These are phyloP conservation scores for Phenganax subtilis DNA, from an alignment of 92 coral and sea anemone species.

Conservation along the genomic window DNA sequence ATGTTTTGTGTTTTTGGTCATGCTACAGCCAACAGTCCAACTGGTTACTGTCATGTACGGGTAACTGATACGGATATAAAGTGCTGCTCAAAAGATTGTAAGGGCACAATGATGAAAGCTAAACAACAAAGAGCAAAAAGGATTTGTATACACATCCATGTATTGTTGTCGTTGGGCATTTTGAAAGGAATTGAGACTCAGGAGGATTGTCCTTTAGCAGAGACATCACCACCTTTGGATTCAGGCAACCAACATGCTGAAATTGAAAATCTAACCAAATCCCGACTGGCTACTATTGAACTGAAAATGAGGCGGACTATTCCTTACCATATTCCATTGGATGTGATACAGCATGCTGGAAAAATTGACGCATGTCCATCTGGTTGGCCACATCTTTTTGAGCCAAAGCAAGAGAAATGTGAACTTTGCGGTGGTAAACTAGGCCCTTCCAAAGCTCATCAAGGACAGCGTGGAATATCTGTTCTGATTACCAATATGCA, in stretches of 20 bases:
- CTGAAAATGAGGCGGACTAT: slow-evolving; percentile 30
- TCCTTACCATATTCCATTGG: slow-evolving; percentile 26
- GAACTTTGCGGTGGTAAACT: slow-evolving; percentile 11
- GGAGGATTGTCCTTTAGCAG: too few relatives aligned
- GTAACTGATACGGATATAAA: not conserved
- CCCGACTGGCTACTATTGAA: slow-evolving; percentile 10
- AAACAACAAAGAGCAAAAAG: slow-evolving; percentile 29
- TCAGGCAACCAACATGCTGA: not conserved
- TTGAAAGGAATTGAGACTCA: not conserved
- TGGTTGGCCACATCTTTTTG: slow-evolving; percentile 11
- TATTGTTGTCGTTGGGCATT: slow-evolving; percentile 10
- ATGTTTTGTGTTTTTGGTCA: slow-evolving; percentile 41
- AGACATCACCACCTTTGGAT: too few relatives aligned
- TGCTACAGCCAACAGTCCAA: slow-evolving; percentile 10
- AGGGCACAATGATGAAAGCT: slow-evolving; percentile 9
- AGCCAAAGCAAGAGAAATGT: not conserved
- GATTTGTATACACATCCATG: slow-evolving; percentile 26
- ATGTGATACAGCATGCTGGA: slow-evolving; percentile 6
- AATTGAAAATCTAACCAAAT: not conserved
- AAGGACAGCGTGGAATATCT: slow-evolving; percentile 29
- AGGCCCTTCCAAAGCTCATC: not conserved
- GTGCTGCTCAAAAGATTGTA: slow-evolving; percentile 45
- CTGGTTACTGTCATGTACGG: slow-evolving; percentile 44
- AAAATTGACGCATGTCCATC: slow-evolving; percentile 8
- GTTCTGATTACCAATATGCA: slow-evolving; percentile 18